Conservation (phyloP, 2,113 vertebrate genomes). For the Myxocyprinus asiaticus region DNA sequence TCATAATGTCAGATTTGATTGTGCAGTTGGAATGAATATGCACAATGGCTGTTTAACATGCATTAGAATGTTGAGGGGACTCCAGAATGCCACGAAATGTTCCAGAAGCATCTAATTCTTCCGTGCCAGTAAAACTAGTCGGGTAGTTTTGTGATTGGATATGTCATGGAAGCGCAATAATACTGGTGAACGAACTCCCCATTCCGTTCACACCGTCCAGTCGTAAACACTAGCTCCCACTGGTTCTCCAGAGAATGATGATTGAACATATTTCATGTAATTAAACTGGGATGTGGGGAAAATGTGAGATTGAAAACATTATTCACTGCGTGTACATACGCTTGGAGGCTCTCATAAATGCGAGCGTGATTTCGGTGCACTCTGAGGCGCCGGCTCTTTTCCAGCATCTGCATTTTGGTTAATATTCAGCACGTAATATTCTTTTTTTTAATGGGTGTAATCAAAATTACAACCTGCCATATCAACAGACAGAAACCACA, state of each 20-base stretch:
- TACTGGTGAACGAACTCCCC: background rate
- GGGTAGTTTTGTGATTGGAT: background rate
- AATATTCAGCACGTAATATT: constrained; percentile 14
- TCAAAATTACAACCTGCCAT: constrained; percentile 15
- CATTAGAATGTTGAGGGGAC: constrained; percentile 22
- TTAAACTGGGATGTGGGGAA: constrained; percentile 45
- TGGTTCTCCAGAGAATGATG: constrained; percentile 11
- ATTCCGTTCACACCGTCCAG: background rate
- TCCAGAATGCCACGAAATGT: background rate
- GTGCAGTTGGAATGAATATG: constrained; percentile 21
- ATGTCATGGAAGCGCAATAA: background rate
- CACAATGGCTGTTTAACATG: constrained; percentile 12
- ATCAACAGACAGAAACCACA: background rate
- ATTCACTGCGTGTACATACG: constrained; percentile 27
- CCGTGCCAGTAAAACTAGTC: background rate
- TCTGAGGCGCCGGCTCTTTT: constrained; percentile 7
- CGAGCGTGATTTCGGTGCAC: background rate
- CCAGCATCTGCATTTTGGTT: constrained; percentile 4
- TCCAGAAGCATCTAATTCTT: background rate
- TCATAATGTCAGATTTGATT: constrained; percentile 39
- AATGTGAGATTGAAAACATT: constrained; percentile 41
- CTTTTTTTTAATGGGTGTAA: constrained; percentile 33
- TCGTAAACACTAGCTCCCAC: constrained; percentile 20
- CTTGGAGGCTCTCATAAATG: constrained; percentile 27
- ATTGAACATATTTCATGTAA: constrained; percentile 44